These are phyloP conservation scores for Hoplostethus mediterraneus DNA, from an alignment of 2,797 vertebrate genomes.

Conservation along the genomic window DNA sequence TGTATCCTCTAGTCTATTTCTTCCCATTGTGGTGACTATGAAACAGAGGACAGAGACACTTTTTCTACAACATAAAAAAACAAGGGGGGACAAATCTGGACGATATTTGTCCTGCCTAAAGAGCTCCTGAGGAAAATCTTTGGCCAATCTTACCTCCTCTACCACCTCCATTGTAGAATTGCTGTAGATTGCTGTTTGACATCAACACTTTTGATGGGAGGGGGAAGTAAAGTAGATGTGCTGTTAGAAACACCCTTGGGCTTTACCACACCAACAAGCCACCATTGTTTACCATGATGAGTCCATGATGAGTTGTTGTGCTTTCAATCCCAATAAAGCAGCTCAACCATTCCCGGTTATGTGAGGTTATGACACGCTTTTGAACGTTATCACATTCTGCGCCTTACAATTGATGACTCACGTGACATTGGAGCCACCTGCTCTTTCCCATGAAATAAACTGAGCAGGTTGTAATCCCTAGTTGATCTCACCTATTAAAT, in stretches of 20 bases:
- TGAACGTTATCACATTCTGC: background rate
- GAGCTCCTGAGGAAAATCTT: slow-evolving; percentile 52
- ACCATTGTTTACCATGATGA: background rate
- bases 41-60: slow-evolving; percentile 72
- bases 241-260: slow-evolving; percentile 79
- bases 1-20: slow-evolving; percentile 34
- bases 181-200: slow-evolving; percentile 88
- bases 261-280: slow-evolving; percentile 18
- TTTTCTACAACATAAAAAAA: slow-evolving; percentile 43
- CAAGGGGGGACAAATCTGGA: slow-evolving; percentile 50
- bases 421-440: no score
- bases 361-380: background rate
- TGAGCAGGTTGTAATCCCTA: background rate
- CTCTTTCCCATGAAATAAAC: no score
- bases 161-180: slow-evolving; percentile 91
- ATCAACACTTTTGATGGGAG: slow-evolving; percentile 84
- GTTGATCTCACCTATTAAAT: background rate
- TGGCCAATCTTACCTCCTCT: slow-evolving; percentile 88
- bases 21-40: slow-evolving; percentile 52
- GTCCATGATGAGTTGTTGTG: background rate
- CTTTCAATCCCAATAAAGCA: background rate
- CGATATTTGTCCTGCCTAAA: slow-evolving; percentile 54
- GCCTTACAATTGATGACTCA: background rate
- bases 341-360: background rate
- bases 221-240: slow-evolving; percentile 81